Evolutionary conservation across 2,797 vertebrate genomes (phyloP).

Genomic region (Malurus splendens): DNA sequence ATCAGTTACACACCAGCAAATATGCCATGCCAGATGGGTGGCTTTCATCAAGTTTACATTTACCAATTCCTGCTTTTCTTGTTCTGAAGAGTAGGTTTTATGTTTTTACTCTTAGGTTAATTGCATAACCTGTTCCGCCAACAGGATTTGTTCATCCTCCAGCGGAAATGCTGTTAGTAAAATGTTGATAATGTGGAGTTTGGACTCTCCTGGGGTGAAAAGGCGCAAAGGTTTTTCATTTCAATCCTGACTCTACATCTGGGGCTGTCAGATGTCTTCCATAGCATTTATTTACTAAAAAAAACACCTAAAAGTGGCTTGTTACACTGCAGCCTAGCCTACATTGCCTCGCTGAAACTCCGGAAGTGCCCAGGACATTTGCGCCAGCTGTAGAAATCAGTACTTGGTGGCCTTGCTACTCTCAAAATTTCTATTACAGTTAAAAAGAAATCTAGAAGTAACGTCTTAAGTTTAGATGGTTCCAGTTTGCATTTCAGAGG

Average conservation of each 20-base stretch:
- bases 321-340: not conserved
- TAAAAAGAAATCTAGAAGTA: not conserved
- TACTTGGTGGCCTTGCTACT: not conserved
- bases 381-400: not conserved
- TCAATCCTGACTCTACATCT: not conserved
- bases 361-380: not conserved
- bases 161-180: not conserved
- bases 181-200: not conserved
- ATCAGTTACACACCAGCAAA: not conserved
- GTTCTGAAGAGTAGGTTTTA: not conserved
- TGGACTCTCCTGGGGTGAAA: not conserved
- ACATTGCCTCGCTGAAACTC: fast-evolving
- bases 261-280: not conserved
- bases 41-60: conserved; percentile 13
- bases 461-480: not conserved
- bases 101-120: not conserved
- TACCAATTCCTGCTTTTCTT: not conserved
- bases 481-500: not conserved
- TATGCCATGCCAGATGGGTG: not conserved
- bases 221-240: not conserved
- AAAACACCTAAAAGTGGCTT: not conserved
- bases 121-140: not conserved
- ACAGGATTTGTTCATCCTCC: not conserved
- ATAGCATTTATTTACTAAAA: not conserved
- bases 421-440: not conserved